Evolutionary conservation across 2,113 vertebrate species (phyloP), one percentile per base, ranked within the genome.

Genomic region (Kobus ellipsiprymnus): DNA sequence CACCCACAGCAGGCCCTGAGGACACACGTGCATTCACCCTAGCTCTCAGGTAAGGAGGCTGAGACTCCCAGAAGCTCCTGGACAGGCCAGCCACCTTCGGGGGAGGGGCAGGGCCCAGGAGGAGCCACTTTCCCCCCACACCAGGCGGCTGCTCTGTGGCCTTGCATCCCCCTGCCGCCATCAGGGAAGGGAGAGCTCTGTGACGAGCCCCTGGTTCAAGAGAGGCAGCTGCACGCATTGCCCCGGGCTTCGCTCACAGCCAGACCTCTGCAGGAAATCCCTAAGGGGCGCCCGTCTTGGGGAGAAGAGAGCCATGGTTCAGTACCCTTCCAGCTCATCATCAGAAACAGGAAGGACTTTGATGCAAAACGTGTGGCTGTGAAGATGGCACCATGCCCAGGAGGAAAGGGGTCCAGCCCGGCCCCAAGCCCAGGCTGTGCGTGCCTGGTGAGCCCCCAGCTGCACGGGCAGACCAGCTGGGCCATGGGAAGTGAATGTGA

Each of bases 241-340:
- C 12, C 44, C 77, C 15, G 2, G 84, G 77, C n/a, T 8, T 8
- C 59, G 2, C n/a, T 46, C 52, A 0, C 25, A 74, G 84, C 59
- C 46, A 19, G 55, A 52, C 10, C 15, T 50, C 54, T 0, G 0
- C 0, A n/a, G 67, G 59, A 23, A 44, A 23, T 6, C 27, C 57
- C 23, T 25, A 2, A 0, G 21, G 29, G 40, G 2, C 0, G 0
- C 19, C n/a, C 4, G 1, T 11, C 44, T 7, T 0, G 4, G 29
- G 33, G 44, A 36, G 36, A 23, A 50, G 12, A 8, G 19, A 60
- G 52, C 30, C 12, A 7, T 3, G 7, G 7, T 9, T 52, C 57
- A 6, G 2, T 3, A 23, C 29, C 16, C 33, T 44, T 27, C 9
- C 5, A 21, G 21, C 21, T 19, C 44, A 44, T 25, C 46, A 29